Percentiles rank a stretch among this genome's conserved stretches.
These are phyloP conservation scores for Ispidina picta DNA, from an alignment of 2,797 vertebrate species.

Conservation along the genomic window DNA sequence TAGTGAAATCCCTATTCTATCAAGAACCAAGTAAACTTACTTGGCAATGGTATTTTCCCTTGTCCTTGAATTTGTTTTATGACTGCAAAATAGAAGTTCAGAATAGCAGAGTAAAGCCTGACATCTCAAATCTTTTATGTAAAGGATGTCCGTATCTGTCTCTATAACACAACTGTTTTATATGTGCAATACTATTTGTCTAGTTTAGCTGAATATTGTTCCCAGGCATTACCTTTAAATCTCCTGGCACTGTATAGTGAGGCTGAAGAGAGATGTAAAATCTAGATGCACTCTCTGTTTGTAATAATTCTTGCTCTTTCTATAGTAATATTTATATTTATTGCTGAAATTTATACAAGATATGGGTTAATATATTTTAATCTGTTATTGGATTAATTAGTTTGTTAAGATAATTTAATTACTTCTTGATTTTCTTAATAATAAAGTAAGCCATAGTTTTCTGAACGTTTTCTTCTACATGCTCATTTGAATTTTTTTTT, in stretches of 20 bases:
- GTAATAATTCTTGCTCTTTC: not conserved
- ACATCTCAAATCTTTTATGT: not conserved
- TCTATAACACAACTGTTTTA: not conserved
- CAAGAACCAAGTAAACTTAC: not conserved
- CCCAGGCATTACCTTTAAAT: not conserved
- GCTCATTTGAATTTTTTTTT: not conserved
- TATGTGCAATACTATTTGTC: not conserved
- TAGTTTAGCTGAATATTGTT: not conserved
- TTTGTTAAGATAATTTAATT: not conserved
- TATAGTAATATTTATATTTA: not conserved
- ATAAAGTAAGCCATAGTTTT: not conserved
- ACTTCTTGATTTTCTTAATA: not conserved
- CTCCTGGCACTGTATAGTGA: rapidly evolving
- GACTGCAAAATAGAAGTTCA: not conserved
- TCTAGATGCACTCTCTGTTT: not conserved
- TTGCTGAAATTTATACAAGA: not conserved
- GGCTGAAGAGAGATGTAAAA: not conserved
- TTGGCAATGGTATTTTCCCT: not conserved
- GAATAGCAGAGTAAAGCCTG: not conserved
- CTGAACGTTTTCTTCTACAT: not conserved
- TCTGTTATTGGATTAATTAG: not conserved
- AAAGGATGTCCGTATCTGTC: not conserved
- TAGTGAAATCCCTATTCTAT: not conserved
- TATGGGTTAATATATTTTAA: not conserved
- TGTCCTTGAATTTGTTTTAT: not conserved